phyloP scores from a whole-genome alignment of 2,797 vertebrate genomes.

The Pyrocephalus nanus region DNA sequence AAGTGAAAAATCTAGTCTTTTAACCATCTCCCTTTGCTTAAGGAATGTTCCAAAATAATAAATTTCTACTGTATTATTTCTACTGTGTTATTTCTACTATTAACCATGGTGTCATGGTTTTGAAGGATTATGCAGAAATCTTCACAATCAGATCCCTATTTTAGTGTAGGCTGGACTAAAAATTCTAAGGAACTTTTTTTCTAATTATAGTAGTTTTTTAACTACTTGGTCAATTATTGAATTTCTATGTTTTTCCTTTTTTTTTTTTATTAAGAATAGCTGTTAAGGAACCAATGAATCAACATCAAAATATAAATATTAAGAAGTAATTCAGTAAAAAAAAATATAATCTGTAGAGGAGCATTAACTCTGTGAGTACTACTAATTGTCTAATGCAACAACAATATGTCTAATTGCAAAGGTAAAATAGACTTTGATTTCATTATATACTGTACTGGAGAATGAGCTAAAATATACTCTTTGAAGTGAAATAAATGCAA shows the following conservation, averaged over 20 bases:
- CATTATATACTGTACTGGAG: neutral
- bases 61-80: too few species aligned
- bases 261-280: neutral
- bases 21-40: neutral
- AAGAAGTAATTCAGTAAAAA: neutral
- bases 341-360: neutral
- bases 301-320: neutral
- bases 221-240: neutral
- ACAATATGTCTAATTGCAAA: neutral
- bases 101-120: neutral
- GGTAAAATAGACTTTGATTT: neutral
- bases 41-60: neutral
- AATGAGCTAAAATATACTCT: neutral
- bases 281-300: neutral
- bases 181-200: neutral
- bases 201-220: neutral
- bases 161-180: neutral
- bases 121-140: neutral
- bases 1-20: neutral
- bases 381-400: neutral
- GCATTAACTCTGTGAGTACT: neutral
- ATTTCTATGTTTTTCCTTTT: neutral
- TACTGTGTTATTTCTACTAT: rapidly evolving
- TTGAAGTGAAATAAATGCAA: neutral
- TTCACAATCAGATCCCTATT: neutral